Conservation (phyloP, 2,113 vertebrate species). For the Poecile atricapillus region DNA sequence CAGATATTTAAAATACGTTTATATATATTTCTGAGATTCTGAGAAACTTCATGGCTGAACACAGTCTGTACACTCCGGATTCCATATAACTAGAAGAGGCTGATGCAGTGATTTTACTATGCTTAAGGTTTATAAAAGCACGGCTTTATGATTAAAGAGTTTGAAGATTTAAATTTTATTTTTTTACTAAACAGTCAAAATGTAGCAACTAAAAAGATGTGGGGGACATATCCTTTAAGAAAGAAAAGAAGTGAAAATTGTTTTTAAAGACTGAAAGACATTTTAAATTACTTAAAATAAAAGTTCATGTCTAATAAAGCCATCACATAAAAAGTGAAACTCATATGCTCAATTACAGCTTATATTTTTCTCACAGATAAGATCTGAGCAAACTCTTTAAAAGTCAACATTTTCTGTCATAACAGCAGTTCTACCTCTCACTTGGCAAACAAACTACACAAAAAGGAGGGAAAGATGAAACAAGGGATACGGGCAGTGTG, state of each 20-base stretch:
- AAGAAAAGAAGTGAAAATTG: background rate
- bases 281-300: constrained; percentile 19
- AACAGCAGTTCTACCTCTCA: constrained; percentile 74
- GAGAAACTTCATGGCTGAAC: background rate
- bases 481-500: constrained; percentile 71
- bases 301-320: constrained; percentile 37
- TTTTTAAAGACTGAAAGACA: background rate
- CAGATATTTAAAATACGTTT: background rate
- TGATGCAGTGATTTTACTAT: background rate
- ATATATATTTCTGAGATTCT: background rate
- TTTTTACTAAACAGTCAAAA: background rate
- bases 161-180: background rate
- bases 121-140: background rate
- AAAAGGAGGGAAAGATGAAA: constrained; percentile 68
- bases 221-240: background rate
- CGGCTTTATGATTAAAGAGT: background rate
- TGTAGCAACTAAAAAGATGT: background rate
- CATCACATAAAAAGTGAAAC: constrained; percentile 58
- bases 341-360: constrained; percentile 84
- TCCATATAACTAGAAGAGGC: background rate
- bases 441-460: constrained; percentile 66
- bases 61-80: background rate
- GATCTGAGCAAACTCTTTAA: constrained; percentile 42
- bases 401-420: constrained; percentile 86
- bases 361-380: constrained; percentile 71